Evolutionary conservation across 92 coral and sea anemone species (phyloP).

Genomic region (Zoanthus sansibaricus): DNA sequence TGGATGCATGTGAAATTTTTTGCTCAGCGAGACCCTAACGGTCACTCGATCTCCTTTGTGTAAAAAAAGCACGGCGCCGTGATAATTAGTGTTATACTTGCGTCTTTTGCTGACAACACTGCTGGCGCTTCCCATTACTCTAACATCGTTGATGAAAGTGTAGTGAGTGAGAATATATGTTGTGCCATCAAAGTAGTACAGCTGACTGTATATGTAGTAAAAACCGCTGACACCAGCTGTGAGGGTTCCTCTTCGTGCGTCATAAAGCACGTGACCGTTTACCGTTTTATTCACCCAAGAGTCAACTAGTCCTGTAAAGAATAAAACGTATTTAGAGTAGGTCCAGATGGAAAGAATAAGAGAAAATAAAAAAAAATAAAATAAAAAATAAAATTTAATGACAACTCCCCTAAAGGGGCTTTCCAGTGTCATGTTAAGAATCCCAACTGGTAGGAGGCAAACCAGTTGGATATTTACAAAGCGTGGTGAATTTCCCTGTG

Average conservation of each 20-base stretch:
- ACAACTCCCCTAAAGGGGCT: too few species aligned
- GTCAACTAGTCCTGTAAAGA: conserved; percentile 66
- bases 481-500: too few species aligned
- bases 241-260: conserved; percentile 78
- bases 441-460: too few species aligned
- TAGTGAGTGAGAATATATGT: conserved; percentile 71
- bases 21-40: conserved; percentile 42
- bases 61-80: conserved; percentile 54
- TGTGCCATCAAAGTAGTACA: conserved; percentile 89
- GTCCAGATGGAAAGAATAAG: too few species aligned
- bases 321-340: neutral
- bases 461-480: too few species aligned
- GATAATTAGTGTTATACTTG: conserved; percentile 52
- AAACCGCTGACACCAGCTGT: conserved; percentile 80
- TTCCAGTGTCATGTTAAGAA: too few species aligned
- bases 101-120: conserved; percentile 44
- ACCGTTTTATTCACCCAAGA: conserved; percentile 77
- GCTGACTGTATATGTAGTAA: conserved; percentile 94
- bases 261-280: conserved; percentile 74
- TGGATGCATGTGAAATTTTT: conserved; percentile 35
- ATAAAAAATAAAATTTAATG: too few species aligned
- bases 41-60: conserved; percentile 55
- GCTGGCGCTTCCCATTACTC: conserved; percentile 43
- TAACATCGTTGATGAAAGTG: conserved; percentile 66
- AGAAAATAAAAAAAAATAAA: too few species aligned